phyloP scores from a whole-genome alignment of 2,113 vertebrate species.

The Poeciliopsis turrubarensis region DNA sequence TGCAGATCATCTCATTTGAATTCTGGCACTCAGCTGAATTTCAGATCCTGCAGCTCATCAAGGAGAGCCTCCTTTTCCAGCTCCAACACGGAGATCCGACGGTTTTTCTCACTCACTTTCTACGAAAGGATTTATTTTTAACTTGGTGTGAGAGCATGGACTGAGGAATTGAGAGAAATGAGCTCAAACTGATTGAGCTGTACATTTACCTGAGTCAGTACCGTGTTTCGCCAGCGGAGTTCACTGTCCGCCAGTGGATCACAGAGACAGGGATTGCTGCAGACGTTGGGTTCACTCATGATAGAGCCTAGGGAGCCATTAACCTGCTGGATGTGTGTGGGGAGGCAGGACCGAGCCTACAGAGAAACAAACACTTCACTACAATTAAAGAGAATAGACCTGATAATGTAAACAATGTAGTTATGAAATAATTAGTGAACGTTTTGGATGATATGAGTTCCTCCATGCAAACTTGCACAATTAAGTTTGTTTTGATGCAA shows the following conservation, averaged over 20 bases:
- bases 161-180: background rate
- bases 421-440: background rate
- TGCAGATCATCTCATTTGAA: background rate
- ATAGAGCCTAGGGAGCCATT: conserved; percentile 76
- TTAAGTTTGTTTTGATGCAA: no score
- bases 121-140: conserved; percentile 29
- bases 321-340: conserved; percentile 70
- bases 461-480: no score
- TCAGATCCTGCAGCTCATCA: conserved; percentile 56
- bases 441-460: background rate
- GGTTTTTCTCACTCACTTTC: conserved; percentile 72
- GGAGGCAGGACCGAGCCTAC: conserved; percentile 58
- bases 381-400: background rate
- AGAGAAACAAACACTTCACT: background rate
- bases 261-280: conserved; percentile 38
- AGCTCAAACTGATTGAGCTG: background rate
- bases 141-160: background rate
- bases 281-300: conserved; percentile 70
- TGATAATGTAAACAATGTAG: background rate
- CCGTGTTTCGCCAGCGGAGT: conserved; percentile 75
- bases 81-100: conserved; percentile 72
- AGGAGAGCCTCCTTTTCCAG: conserved; percentile 69
- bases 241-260: conserved; percentile 59
- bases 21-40: conserved; percentile 16
- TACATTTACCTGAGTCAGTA: conserved; percentile 69